Evolutionary conservation across 2,888 invertebrate species (phyloP), one percentile per base, ranked within the genome.

Genomic region (Elegia similella): DNA sequence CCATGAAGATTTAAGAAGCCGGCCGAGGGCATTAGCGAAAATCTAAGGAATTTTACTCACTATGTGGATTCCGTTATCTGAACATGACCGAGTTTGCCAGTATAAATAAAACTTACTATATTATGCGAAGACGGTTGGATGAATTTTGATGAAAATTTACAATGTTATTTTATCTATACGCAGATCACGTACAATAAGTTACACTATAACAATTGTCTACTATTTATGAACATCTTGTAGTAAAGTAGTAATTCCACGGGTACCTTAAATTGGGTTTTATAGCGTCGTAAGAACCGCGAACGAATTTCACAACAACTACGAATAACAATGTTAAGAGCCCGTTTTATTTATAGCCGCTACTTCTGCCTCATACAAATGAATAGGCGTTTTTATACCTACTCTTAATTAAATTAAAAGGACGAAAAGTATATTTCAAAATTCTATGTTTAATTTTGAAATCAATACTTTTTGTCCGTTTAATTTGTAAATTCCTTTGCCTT

Each of bases 291-390:
- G 29, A 52, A 52, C 42, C 53, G 42, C 53, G 29, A 53, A 29
- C 42, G 15, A 53, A 42, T 53, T 53, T 42, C 53, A 29, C 29
- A 53, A 42, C 42, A 42, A 42, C 6, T 42, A 42, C 13, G 42
- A 53, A 53, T 53, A 52, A 34, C 38, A 42, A 53, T 53, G 53
- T 53, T 42, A 53, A 53, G 29, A 29, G 42, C 29, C 53, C n/a
- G 53, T 42, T 52, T 52, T 53, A 53, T 42, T 53, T 53, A 53
- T 53, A 17, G 53, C 42, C 34, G 38, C 52, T 38, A 23, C 32
- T 38, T 52, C 52, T 42, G 52, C 52, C 16, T 13, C 5, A 23
- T 52, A 38, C 52, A 16, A 52, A 42, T 17, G 38, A 52, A 52
- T 42, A 38, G 16, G 34, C 23, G 16, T 42, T 52, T 52, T 52